Evolutionary conservation across 2,888 invertebrate genomes (phyloP), one percentile per base, ranked within the genome.

Genomic region (Eilema depressum): DNA sequence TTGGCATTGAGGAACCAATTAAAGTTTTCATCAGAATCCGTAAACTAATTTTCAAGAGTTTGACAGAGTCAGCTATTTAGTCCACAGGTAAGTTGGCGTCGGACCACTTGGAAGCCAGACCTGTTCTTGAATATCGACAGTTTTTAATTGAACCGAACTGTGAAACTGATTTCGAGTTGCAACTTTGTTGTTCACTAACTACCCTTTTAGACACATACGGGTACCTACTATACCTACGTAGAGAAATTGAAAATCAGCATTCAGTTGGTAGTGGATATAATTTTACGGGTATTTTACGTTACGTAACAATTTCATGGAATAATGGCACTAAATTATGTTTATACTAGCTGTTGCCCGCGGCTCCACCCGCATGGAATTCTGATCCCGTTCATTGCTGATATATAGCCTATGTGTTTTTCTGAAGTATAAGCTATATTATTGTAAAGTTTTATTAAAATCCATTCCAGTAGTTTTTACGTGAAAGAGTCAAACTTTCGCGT

Each of bases 11-110:
- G 89, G 86, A 93, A 92, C 91, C 93, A 94, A 95, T 95, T 94
- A 94, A 95, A 95, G 93, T 95, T 95, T 93, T 92, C 92, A 92
- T 91, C 91, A 87, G 87, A 92, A 93, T 92, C 92, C 80, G 83
- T 89, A 87, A 94, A 95, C 93, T 93, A 95, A 95, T 94, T 95
- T 94, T 89, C 91, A 87, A 88, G 86, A 92, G 93, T 94, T 94
- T 91, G 92, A 92, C 92, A 89, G 88, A 91, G 93, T 94, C 93
- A 93, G 93, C 92, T 75, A 83, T 85, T 88, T 84, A 87, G 85
- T 85, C 86, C 86, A 85, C 90, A 93, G 93, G 93, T 92, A 89
- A 92, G 85, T 89, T 89, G 68, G 84, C 82, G 83, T 79, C 80
- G 77, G 86, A 84, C 88, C 86, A 81, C 82, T 85, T 70, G 85